Conservation (phyloP, 2,113 vertebrate species). For the Spermophilus dauricus region DNA sequence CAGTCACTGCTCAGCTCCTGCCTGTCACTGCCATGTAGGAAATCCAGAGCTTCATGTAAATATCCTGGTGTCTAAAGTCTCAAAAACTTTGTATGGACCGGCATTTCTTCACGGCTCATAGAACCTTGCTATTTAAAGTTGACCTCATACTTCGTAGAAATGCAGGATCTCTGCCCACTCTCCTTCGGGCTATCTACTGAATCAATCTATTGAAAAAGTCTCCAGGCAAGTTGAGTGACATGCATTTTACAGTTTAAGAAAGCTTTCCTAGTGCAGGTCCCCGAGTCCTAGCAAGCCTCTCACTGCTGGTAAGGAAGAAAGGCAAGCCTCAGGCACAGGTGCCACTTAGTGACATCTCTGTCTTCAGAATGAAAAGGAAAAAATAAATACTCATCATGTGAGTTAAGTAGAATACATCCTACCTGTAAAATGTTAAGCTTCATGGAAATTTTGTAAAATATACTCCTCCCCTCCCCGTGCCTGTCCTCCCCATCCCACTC, state of each 20-base stretch:
- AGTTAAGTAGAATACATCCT: background rate
- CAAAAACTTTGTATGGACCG: background rate
- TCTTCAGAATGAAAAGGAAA: background rate
- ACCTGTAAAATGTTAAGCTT: conserved; percentile 2
- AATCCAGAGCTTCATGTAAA: background rate
- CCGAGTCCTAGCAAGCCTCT: background rate
- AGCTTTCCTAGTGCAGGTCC: background rate
- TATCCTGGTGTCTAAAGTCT: background rate
- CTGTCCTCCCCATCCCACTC: too few species aligned
- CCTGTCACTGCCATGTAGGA: background rate
- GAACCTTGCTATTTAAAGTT: background rate
- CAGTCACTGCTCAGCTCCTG: background rate
- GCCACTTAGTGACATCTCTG: background rate
- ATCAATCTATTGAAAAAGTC: background rate
- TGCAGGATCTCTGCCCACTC: background rate
- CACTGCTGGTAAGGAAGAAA: background rate
- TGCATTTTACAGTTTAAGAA: background rate
- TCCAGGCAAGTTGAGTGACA: background rate
- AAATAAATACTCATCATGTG: background rate
- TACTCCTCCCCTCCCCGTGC: background rate
- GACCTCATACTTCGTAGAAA: too few species aligned
- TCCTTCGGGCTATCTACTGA: background rate
- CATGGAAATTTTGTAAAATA: background rate
- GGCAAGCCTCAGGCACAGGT: background rate
- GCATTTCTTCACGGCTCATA: background rate